These are phyloP conservation scores for Vollenhovia emeryi DNA, from an alignment of 1,140 invertebrate genomes.

Conservation along the genomic window DNA sequence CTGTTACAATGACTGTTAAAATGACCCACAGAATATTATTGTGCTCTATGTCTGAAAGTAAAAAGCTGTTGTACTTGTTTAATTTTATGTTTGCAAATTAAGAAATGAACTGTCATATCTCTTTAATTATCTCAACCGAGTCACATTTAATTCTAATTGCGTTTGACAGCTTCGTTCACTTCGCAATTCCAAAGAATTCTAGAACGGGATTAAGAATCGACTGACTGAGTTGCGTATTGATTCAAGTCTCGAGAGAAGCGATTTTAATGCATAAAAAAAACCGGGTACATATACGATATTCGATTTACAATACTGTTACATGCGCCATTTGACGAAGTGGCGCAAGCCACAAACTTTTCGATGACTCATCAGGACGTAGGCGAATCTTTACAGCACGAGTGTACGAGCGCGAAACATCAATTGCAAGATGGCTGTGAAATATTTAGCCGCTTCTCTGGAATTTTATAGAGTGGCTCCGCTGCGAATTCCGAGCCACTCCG, in stretches of 20 bases:
- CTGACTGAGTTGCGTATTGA: not conserved
- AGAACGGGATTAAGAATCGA: not conserved
- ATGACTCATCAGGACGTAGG: not conserved
- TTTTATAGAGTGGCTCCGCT: not conserved
- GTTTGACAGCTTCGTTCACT: not conserved
- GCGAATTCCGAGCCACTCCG: conserved; percentile 23
- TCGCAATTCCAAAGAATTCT: not conserved
- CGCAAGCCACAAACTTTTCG: not conserved
- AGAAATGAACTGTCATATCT: no score
- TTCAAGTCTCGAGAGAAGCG: not conserved
- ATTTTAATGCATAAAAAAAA: not conserved
- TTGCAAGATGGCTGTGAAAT: conserved; percentile 16
- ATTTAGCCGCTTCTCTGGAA: conserved; percentile 22
- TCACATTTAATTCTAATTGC: not conserved
- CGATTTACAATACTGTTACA: not conserved
- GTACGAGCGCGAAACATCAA: not conserved
- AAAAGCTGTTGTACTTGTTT: not conserved
- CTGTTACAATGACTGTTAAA: not conserved
- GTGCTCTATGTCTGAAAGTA: not conserved
- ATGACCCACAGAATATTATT: not conserved
- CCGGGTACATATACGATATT: not conserved
- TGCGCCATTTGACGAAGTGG: not conserved
- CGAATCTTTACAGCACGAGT: conserved; percentile 17
- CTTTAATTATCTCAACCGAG: not conserved
- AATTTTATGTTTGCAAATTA: no score